Conservation (phyloP, 2,888 invertebrate genomes). For the Pollenia griseotomentosa region DNA sequence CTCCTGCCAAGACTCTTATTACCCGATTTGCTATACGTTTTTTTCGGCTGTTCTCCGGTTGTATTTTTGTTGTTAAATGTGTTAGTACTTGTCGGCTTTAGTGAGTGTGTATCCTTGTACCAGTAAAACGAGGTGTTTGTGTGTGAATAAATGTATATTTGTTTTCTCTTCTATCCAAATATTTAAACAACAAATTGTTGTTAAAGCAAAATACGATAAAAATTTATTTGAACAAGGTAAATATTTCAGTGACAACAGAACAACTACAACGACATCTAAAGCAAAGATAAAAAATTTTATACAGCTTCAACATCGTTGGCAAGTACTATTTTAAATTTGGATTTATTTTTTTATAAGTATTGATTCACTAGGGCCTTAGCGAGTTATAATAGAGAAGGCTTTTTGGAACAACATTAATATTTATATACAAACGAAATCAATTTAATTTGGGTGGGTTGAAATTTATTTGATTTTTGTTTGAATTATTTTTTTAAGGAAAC, state of each 20-base stretch:
- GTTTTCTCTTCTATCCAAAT: conserved; percentile 46
- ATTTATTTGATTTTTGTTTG: not conserved
- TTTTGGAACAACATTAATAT: conserved; percentile 20
- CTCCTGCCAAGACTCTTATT: not conserved
- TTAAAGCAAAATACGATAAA: conserved; percentile 60
- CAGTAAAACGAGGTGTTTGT: not conserved
- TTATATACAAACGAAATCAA: conserved; percentile 10
- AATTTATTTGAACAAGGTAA: conserved; percentile 61
- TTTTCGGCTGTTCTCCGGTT: conserved; percentile 4
- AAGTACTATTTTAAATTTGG: not conserved
- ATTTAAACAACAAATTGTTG: conserved; percentile 70
- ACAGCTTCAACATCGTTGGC: not conserved
- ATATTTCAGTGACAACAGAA: conserved; percentile 47
- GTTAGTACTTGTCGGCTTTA: not conserved
- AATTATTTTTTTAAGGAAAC: not conserved
- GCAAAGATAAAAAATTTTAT: not conserved
- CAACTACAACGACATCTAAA: not conserved
- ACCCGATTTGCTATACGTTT: not conserved
- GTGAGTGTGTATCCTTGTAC: not conserved
- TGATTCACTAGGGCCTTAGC: conserved; percentile 59
- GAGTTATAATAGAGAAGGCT: conserved; percentile 25
- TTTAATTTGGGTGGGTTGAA: not conserved
- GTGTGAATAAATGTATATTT: conserved; percentile 17
- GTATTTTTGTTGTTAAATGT: conserved; percentile 14
- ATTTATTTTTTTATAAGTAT: conserved; percentile 33